These are phyloP conservation scores for Deilephila elpenor DNA, from an alignment of 2,888 invertebrate species.

Conservation along the genomic window DNA sequence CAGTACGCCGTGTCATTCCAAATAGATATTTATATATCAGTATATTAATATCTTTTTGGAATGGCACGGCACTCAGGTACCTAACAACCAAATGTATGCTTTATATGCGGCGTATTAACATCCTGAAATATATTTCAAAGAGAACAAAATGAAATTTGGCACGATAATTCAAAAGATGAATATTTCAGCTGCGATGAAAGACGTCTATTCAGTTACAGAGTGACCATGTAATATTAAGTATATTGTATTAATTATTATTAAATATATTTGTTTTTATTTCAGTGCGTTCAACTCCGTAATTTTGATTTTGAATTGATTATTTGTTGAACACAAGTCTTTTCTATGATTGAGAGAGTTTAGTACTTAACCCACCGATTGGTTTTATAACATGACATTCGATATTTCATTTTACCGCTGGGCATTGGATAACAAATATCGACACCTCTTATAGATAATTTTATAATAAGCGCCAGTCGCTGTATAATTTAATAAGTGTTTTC, in stretches of 20 bases:
- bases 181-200: neutral
- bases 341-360: too few relatives aligned
- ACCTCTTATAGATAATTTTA: neutral
- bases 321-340: too few relatives aligned
- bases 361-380: too few relatives aligned
- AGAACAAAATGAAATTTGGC: neutral
- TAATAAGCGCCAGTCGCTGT: neutral
- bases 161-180: neutral
- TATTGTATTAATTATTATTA: too few relatives aligned
- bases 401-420: too few relatives aligned
- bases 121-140: neutral
- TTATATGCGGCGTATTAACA: slow-evolving; percentile 2
- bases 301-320: too few relatives aligned
- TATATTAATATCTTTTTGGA: too few relatives aligned
- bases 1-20: too few relatives aligned
- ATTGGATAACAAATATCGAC: too few relatives aligned
- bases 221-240: neutral
- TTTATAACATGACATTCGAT: too few relatives aligned
- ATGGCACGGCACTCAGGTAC: neutral
- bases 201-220: neutral
- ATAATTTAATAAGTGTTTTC: neutral
- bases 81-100: neutral
- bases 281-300: neutral
- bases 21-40: neutral
- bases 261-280: neutral